Evolutionary conservation across 2,797 vertebrate genomes (phyloP).

Genomic region (Carapus acus): DNA sequence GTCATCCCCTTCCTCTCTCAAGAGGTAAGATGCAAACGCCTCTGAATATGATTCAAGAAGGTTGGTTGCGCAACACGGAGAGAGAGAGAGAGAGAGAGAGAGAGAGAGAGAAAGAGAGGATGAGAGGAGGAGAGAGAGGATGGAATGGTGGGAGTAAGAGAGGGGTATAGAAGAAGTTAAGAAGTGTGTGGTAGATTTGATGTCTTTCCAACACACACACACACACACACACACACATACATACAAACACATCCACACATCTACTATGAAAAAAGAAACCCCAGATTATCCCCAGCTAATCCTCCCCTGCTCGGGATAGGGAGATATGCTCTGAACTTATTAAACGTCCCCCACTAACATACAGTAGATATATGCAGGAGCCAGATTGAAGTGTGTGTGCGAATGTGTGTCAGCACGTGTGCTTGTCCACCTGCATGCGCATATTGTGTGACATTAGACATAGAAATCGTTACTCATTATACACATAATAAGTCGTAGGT

Average conservation of each 20-base stretch:
- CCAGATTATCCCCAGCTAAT: constrained; percentile 68
- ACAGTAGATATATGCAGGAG: constrained; percentile 57
- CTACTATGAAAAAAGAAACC: constrained; percentile 9
- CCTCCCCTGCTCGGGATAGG: constrained; percentile 62
- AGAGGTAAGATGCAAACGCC: constrained; percentile 80
- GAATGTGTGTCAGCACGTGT: constrained; percentile 34
- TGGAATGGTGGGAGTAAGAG: constrained; percentile 9
- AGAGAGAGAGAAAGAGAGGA: constrained; percentile 1
- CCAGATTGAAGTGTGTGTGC: constrained; percentile 28
- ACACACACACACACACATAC: constrained; percentile 6
- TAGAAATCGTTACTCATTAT: constrained; percentile 37
- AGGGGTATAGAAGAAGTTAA: constrained; percentile 16
- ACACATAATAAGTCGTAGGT: constrained; percentile 37
- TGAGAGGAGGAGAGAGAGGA: constrained; percentile 5
- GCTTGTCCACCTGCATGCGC: constrained; percentile 21
- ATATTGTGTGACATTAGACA: constrained; percentile 31
- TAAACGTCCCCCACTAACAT: constrained; percentile 70
- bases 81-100: not conserved
- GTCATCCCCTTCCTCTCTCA: constrained; percentile 99
- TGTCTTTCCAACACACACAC: constrained; percentile 30
- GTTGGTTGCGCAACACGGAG: constrained; percentile 39
- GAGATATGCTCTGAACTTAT: constrained; percentile 69
- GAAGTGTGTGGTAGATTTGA: constrained; percentile 52
- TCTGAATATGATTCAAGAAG: constrained; percentile 53
- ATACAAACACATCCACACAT: constrained; percentile 29